These are phyloP conservation scores for Agrotis segetum DNA, from an alignment of 2,888 invertebrate species.

Conservation along the genomic window DNA sequence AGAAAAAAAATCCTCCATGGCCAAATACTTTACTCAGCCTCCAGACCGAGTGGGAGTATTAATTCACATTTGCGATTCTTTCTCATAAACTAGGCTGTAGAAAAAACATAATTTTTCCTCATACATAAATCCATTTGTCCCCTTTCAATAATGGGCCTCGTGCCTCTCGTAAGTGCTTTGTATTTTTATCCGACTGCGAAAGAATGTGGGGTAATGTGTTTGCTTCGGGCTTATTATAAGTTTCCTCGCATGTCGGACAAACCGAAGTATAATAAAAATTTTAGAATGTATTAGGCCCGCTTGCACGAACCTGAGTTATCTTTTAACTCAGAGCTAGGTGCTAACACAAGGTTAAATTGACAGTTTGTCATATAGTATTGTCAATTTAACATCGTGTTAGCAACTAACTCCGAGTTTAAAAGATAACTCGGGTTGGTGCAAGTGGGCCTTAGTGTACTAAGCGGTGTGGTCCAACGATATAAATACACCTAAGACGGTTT, in stretches of 20 bases:
- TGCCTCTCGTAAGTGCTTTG: constrained; percentile 27
- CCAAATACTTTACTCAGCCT: constrained; percentile 24
- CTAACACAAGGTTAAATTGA: too few relatives aligned
- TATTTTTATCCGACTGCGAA: constrained; percentile 57
- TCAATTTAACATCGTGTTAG: too few relatives aligned
- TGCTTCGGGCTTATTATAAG: constrained; percentile 3
- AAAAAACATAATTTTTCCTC: constrained; percentile 18
- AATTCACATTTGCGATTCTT: constrained; percentile 17
- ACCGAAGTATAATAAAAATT: not conserved
- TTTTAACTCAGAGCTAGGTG: too few relatives aligned
- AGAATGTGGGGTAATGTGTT: constrained; percentile 61
- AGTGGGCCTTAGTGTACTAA: too few relatives aligned
- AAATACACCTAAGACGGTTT: too few relatives aligned
- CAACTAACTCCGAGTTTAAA: too few relatives aligned
- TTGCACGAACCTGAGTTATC: too few relatives aligned
- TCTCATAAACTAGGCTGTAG: constrained; percentile 51
- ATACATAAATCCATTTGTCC: constrained; percentile 46
- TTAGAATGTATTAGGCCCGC: too few relatives aligned
- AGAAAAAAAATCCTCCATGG: not conserved
- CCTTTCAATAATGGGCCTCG: constrained; percentile 25
- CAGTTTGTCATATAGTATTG: too few relatives aligned
- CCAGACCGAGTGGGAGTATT: constrained; percentile 29
- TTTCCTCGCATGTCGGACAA: not conserved
- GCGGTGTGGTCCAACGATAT: too few relatives aligned
- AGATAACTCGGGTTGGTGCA: too few relatives aligned